Conservation (phyloP, 1,140 invertebrate genomes). For the Sipha flava region DNA sequence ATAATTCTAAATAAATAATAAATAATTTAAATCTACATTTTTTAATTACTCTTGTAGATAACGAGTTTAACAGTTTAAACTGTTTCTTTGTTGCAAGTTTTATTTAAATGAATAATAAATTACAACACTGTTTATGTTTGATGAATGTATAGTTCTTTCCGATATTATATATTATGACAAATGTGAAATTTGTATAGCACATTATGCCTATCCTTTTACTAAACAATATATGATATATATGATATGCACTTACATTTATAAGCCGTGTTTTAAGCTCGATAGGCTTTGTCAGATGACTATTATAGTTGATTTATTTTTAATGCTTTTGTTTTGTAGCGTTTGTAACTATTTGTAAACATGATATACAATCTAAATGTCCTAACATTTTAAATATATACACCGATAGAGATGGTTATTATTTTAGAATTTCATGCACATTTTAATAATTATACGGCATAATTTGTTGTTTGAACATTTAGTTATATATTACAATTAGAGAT, state of each 20-base stretch:
- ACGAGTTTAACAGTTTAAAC: not conserved
- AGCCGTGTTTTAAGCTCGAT: not conserved
- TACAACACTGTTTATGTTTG: not conserved
- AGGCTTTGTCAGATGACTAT: not conserved
- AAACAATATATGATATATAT: too few relatives aligned
- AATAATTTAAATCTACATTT: too few relatives aligned
- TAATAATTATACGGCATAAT: too few relatives aligned
- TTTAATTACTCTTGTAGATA: not conserved
- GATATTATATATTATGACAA: too few relatives aligned
- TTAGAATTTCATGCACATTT: not conserved
- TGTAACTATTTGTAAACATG: not conserved
- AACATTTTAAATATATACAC: not conserved
- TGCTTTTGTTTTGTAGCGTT: too few relatives aligned
- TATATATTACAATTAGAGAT: too few relatives aligned
- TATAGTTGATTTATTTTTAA: not conserved
- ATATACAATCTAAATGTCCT: not conserved
- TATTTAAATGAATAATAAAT: not conserved
- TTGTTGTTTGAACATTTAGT: too few relatives aligned
- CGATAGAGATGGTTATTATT: not conserved
- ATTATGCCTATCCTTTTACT: too few relatives aligned
- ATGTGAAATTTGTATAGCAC: too few relatives aligned
- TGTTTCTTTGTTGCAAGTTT: not conserved
- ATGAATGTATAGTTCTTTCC: too few relatives aligned
- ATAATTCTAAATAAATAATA: too few relatives aligned
- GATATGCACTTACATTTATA: not conserved